These are phyloP conservation scores for Isaurus tuberculatus DNA, from an alignment of 92 coral and sea anemone genomes.

Conservation along the genomic window DNA sequence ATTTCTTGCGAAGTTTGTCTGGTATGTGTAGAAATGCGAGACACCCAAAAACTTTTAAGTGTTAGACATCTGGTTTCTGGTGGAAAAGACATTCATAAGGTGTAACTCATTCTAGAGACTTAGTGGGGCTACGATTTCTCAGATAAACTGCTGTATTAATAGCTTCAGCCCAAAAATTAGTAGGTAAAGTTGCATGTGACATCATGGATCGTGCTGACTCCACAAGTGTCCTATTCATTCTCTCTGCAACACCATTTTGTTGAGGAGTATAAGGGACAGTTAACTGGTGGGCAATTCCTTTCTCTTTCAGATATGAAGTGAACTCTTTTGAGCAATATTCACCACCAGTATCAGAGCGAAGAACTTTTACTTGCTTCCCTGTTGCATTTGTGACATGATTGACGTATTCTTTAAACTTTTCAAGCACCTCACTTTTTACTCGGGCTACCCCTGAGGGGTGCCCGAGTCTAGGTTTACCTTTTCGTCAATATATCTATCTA, in stretches of 20 bases:
- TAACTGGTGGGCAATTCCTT: slow-evolving; percentile 43
- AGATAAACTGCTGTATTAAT: slow-evolving; percentile 25
- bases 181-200: slow-evolving; percentile 19
- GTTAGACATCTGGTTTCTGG: not conserved
- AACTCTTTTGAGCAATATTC: slow-evolving; percentile 28
- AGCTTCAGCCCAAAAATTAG: slow-evolving; percentile 48
- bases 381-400: not conserved
- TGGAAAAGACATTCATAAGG: slow-evolving; percentile 1
- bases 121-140: slow-evolving; percentile 18
- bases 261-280: slow-evolving; percentile 48
- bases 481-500: too few relatives aligned
- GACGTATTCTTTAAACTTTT: slow-evolving; percentile 38
- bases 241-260: slow-evolving; percentile 53
- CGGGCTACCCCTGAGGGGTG: too few relatives aligned
- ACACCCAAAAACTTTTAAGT: slow-evolving; percentile 3
- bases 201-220: slow-evolving; percentile 44
- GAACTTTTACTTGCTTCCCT: slow-evolving; percentile 43
- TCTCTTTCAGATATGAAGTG: slow-evolving; percentile 26
- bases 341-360: slow-evolving; percentile 26
- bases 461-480: too few relatives aligned
- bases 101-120: not conserved
- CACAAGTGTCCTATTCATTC: slow-evolving; percentile 2
- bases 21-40: too few relatives aligned
- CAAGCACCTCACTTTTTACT: slow-evolving; percentile 27
- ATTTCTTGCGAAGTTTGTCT: too few relatives aligned